Evolutionary conservation across 2,888 invertebrate species (phyloP).

Genomic region (Epirrhoe tristata): DNA sequence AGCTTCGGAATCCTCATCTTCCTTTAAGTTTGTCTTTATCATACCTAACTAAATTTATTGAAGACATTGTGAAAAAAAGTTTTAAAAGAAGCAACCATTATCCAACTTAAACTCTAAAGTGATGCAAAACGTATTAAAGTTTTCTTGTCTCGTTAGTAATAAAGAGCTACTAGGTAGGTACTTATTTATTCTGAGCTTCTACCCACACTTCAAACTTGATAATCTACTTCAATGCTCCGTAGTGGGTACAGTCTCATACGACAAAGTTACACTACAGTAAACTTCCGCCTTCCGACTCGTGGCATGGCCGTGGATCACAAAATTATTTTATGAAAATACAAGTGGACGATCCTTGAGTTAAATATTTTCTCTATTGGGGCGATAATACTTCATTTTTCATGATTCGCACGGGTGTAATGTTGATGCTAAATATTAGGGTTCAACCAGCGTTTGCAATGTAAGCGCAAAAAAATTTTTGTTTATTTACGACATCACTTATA

Average conservation of each 20-base stretch:
- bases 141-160: background rate
- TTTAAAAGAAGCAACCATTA: background rate
- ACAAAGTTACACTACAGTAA: background rate
- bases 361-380: no score
- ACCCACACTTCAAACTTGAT: constrained; percentile 2
- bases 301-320: background rate
- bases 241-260: background rate
- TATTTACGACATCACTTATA: no score
- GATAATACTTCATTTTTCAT: no score
- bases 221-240: background rate
- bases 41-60: background rate
- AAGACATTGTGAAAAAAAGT: background rate
- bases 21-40: background rate
- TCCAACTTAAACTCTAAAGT: background rate
- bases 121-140: background rate
- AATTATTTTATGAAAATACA: background rate
- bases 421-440: no score
- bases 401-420: no score
- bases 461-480: no score
- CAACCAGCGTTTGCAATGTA: no score
- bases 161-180: background rate
- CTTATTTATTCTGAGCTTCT: background rate
- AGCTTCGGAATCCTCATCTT: background rate
- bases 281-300: background rate
- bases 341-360: no score